phyloP scores from a whole-genome alignment of 1,140 invertebrate species.

The Trypoxylus dichotomus region DNA sequence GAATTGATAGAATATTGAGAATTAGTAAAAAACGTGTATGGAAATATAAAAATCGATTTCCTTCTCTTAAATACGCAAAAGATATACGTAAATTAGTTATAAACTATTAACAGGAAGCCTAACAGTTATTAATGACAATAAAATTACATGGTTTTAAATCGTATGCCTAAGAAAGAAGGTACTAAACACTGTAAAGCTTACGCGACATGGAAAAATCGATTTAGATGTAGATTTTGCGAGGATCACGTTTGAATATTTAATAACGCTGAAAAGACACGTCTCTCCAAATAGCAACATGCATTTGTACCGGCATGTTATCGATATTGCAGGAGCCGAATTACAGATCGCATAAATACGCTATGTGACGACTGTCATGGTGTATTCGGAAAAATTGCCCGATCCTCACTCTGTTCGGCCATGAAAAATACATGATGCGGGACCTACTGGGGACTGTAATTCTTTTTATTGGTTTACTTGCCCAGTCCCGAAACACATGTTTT shows the following conservation, averaged over 20 bases:
- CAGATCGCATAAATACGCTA: slow-evolving; percentile 31
- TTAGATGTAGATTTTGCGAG: slow-evolving; percentile 4
- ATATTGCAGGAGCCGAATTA: slow-evolving; percentile 26
- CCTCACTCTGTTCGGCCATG: slow-evolving; percentile 31
- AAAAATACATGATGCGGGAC: slow-evolving; percentile 36
- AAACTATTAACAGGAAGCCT: too few species aligned
- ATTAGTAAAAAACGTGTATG: too few species aligned
- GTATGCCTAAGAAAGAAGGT: background rate
- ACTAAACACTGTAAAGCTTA: background rate
- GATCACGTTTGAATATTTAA: slow-evolving; percentile 12
- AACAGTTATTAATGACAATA: too few species aligned
- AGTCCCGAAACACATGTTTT: slow-evolving; percentile 28
- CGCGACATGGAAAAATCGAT: background rate
- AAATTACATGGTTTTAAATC: too few species aligned
- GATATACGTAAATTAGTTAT: too few species aligned
- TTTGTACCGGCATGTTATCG: slow-evolving; percentile 21
- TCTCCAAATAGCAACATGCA: slow-evolving; percentile 22
- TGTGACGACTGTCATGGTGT: slow-evolving; percentile 47
- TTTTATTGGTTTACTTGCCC: slow-evolving; percentile 37
- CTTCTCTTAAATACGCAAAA: too few species aligned
- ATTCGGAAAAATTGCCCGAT: slow-evolving; percentile 45
- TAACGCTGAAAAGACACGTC: slow-evolving; percentile 24
- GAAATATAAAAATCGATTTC: too few species aligned
- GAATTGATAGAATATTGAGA: too few species aligned
- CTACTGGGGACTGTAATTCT: slow-evolving; percentile 36